Conservation (phyloP, 2,113 vertebrate species). For the Dolichotis patagonum region DNA sequence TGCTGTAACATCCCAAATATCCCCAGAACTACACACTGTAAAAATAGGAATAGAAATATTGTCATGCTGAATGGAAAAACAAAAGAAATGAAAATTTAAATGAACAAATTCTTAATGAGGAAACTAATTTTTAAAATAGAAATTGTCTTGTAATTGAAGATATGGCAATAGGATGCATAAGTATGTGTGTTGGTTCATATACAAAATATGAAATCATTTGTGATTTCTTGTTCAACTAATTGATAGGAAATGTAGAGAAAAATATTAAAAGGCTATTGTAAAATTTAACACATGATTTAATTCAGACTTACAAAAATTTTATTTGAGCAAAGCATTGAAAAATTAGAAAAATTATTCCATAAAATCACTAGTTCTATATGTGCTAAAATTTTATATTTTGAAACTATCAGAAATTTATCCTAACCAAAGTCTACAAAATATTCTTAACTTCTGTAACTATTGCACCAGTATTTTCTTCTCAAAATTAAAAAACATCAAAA, state of each 20-base stretch:
- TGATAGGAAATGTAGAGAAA: background rate
- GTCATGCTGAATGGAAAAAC: background rate
- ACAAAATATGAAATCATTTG: background rate
- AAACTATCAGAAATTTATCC: constrained; percentile 12
- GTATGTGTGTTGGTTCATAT: background rate
- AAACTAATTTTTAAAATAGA: background rate
- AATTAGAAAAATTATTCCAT: background rate
- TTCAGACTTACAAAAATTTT: background rate
- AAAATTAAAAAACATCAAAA: constrained; percentile 9
- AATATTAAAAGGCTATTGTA: background rate
- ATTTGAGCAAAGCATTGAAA: background rate
- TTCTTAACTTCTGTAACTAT: background rate
- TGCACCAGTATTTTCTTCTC: background rate
- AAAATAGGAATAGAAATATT: background rate
- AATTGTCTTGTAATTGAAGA: background rate
- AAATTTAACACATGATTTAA: constrained; percentile 24
- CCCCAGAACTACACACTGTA: background rate
- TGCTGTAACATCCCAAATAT: background rate
- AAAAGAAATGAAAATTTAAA: background rate
- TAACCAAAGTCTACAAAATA: background rate
- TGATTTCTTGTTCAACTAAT: background rate
- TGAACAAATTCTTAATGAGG: background rate
- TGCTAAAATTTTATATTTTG: constrained; percentile 15
- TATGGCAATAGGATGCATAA: background rate
- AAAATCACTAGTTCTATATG: constrained; percentile 5